Conservation (phyloP, 2,888 invertebrate genomes). For the Aelia acuminata region DNA sequence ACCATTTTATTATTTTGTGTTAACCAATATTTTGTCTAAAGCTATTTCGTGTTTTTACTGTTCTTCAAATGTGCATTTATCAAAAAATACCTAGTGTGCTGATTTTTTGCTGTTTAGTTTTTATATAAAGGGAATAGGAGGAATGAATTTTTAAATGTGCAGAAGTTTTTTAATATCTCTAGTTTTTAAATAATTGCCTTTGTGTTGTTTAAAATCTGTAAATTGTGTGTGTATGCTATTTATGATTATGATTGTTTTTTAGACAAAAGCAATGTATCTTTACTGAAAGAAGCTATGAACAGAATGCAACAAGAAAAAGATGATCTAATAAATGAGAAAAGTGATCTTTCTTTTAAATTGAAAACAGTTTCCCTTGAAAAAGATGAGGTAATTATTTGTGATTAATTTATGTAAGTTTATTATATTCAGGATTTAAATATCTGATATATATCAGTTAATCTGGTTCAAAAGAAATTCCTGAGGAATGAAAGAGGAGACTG, state of each 20-base stretch:
- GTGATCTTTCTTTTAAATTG: conserved; percentile 52
- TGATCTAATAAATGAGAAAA: conserved; percentile 54
- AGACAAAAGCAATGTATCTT: conserved; percentile 54
- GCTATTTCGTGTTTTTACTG: no score
- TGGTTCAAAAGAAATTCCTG: not conserved
- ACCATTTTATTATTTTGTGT: no score
- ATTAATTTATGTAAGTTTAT: not conserved
- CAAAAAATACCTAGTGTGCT: no score
- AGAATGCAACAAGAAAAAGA: conserved; percentile 54
- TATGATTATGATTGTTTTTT: conserved; percentile 37
- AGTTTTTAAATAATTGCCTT: not conserved
- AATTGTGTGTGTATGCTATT: not conserved
- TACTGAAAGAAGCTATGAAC: conserved; percentile 51
- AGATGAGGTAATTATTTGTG: conserved; percentile 50
- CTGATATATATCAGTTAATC: not conserved
- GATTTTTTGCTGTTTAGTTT: no score
- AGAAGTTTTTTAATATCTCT: not conserved
- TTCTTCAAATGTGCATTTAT: no score
- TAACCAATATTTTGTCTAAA: no score
- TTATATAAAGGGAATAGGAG: no score
- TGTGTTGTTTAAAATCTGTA: not conserved
- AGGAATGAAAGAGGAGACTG: not conserved
- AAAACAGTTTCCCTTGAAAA: conserved; percentile 15
- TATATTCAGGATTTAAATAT: not conserved
- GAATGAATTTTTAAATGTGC: no score